phyloP scores from a whole-genome alignment of 1,140 invertebrate species.

The Melitaea cinxia region DNA sequence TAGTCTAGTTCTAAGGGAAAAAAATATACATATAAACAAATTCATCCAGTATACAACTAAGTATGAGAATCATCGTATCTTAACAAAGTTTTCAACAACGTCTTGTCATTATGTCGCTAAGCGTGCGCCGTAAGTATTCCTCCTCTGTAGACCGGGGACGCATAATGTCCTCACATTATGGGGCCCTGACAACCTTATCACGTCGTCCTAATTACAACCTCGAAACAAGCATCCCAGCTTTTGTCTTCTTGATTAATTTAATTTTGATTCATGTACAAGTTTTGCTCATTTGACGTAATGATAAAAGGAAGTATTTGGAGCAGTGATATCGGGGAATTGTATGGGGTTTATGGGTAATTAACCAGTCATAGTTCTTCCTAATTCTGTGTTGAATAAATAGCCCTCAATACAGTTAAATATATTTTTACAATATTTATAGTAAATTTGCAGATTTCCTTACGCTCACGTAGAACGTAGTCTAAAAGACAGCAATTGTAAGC shows the following conservation, averaged over 20 bases:
- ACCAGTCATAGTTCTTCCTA: too few relatives aligned
- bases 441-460: too few relatives aligned
- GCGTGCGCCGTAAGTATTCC: conserved; percentile 13
- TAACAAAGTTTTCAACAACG: conserved; percentile 21
- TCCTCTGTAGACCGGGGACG: conserved; percentile 14
- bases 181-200: conserved; percentile 25
- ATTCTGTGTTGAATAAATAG: too few relatives aligned
- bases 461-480: too few relatives aligned
- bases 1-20: too few relatives aligned
- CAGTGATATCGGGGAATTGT: neutral
- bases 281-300: neutral
- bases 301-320: neutral
- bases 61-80: neutral
- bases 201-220: conserved; percentile 23
- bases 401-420: too few relatives aligned
- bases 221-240: neutral
- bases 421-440: too few relatives aligned
- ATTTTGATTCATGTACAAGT: neutral
- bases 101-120: conserved; percentile 21
- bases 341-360: too few relatives aligned
- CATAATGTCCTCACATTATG: conserved; percentile 23
- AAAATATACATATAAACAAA: neutral
- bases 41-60: neutral
- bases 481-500: too few relatives aligned
- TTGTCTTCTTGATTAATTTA: neutral